These are phyloP conservation scores for Parazoanthus atlanticus DNA, from an alignment of 92 coral and sea anemone genomes.

Conservation along the genomic window DNA sequence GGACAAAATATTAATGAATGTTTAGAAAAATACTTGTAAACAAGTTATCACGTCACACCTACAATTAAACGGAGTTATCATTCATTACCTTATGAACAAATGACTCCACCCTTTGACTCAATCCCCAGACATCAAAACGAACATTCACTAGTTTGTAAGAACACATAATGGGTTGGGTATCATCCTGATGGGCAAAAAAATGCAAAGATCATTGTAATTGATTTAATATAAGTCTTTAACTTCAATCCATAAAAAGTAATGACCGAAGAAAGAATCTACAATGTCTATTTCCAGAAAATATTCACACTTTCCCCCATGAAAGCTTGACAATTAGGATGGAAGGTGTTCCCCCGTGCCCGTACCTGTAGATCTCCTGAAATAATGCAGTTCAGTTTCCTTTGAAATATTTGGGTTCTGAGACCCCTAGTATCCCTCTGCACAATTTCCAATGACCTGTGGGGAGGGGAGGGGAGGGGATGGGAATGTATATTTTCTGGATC, in stretches of 20 bases:
- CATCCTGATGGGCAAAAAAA: conserved; percentile 57
- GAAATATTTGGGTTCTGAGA: too few species aligned
- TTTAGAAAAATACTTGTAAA: not conserved
- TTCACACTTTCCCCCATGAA: too few species aligned
- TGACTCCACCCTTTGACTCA: conserved; percentile 89
- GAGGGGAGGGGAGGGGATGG: not conserved
- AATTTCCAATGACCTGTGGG: too few species aligned
- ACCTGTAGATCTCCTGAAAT: too few species aligned
- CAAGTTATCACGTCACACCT: not conserved
- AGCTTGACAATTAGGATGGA: too few species aligned
- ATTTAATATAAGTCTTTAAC: not conserved
- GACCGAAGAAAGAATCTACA: not conserved
- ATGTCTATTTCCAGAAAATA: too few species aligned
- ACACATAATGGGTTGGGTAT: conserved; percentile 92
- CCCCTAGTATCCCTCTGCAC: too few species aligned
- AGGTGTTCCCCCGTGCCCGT: too few species aligned
- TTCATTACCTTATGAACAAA: conserved; percentile 85
- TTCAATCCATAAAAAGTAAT: not conserved
- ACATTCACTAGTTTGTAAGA: conserved; percentile 93
- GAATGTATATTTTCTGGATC: not conserved
- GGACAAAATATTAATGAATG: too few species aligned
- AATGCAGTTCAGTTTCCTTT: too few species aligned
- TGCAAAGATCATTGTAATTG: not conserved
- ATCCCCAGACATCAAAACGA: conserved; percentile 93
- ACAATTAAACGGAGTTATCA: not conserved